These are phyloP conservation scores for Tortrix viridana DNA, from an alignment of 2,888 invertebrate genomes.

Conservation along the genomic window DNA sequence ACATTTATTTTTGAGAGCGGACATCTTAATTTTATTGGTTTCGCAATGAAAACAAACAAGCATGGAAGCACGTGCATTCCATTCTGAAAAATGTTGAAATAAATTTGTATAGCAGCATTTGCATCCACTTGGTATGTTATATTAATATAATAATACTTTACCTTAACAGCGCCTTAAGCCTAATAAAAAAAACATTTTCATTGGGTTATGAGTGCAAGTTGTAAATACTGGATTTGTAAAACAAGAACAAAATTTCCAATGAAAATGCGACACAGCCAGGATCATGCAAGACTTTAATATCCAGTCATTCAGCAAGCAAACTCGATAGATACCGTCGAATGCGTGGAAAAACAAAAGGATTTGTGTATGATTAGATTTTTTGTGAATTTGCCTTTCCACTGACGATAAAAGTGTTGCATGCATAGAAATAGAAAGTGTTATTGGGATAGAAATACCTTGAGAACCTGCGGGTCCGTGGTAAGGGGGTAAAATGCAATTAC, in stretches of 20 bases:
- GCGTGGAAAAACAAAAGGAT: conserved; percentile 53
- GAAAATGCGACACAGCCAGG: conserved; percentile 49
- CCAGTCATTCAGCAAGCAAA: conserved; percentile 59
- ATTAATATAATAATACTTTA: conserved; percentile 25
- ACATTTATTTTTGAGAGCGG: conserved; percentile 47
- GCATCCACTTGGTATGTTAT: conserved; percentile 20
- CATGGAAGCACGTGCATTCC: conserved; percentile 62
- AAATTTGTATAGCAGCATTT: conserved; percentile 25
- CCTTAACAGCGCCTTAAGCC: conserved; percentile 16
- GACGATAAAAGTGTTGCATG: conserved; percentile 64
- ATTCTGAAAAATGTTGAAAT: conserved; percentile 32
- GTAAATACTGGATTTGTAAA: neutral
- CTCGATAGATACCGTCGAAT: conserved; percentile 52
- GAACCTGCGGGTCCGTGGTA: conserved; percentile 84
- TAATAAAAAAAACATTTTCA: conserved; percentile 12
- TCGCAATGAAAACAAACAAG: conserved; percentile 55
- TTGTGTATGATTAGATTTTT: conserved; percentile 15
- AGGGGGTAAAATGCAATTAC: conserved; percentile 81
- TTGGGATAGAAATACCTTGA: conserved; percentile 84
- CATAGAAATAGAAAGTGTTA: conserved; percentile 79
- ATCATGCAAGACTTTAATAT: conserved; percentile 61
- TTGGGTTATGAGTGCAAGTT: neutral
- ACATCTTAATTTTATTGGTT: conserved; percentile 50
- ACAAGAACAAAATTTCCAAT: conserved; percentile 2
- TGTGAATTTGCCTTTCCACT: conserved; percentile 52